These are phyloP conservation scores for Hydrolagus colliei DNA, from an alignment of 2,797 vertebrate species.

Conservation along the genomic window DNA sequence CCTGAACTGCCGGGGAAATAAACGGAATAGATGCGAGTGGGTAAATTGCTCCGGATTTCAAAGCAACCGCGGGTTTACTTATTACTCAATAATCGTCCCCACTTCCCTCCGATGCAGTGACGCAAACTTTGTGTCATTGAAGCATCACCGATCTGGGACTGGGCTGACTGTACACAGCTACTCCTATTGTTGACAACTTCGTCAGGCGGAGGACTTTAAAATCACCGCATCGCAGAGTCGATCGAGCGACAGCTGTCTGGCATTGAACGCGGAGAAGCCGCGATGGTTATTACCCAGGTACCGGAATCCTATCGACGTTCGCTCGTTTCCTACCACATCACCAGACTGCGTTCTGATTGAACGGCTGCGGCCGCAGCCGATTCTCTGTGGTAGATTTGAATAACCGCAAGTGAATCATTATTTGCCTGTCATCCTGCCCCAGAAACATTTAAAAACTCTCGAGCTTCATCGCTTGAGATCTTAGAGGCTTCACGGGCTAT, in stretches of 20 bases:
- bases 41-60: too few relatives aligned
- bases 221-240: neutral
- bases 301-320: neutral
- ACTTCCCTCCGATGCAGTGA: too few relatives aligned
- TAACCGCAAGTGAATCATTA: neutral
- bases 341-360: constrained; percentile 5
- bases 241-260: neutral
- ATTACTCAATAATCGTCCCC: too few relatives aligned
- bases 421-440: neutral
- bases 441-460: constrained; percentile 1
- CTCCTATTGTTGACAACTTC: neutral
- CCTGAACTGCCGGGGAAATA: too few relatives aligned
- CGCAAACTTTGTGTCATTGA: too few relatives aligned
- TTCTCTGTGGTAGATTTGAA: constrained; percentile 9
- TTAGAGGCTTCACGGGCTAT: neutral
- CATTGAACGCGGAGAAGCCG: too few relatives aligned
- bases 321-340: neutral
- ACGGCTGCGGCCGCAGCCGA: neutral
- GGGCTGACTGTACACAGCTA: too few relatives aligned
- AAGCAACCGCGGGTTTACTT: too few relatives aligned
- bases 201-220: neutral
- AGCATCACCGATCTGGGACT: too few relatives aligned
- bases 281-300: neutral
- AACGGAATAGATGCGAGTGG: too few relatives aligned
- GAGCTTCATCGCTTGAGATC: constrained; percentile 3